Conservation (phyloP, 2,888 invertebrate genomes). For the Troglohyphantes excavatus region DNA sequence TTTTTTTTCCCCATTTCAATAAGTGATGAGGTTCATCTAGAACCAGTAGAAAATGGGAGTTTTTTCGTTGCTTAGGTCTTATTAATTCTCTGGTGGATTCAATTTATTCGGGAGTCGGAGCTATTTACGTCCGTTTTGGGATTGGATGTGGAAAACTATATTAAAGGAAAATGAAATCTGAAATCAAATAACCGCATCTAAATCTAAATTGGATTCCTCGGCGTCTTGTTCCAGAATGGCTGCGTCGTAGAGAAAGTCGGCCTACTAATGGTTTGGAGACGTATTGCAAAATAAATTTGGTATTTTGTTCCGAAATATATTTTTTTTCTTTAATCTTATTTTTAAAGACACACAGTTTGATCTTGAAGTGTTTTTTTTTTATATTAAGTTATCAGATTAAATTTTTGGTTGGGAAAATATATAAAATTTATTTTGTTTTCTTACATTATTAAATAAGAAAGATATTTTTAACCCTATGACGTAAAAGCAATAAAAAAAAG, state of each 20-base stretch:
- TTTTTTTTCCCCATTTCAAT: conserved; percentile 23
- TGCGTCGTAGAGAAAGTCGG: too few species aligned
- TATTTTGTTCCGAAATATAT: too few species aligned
- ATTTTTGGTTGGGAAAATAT: too few species aligned
- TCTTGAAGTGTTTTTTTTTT: too few species aligned
- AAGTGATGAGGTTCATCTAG: conserved; percentile 30
- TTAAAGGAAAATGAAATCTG: background rate
- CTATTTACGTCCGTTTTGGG: background rate
- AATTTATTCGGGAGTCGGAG: conserved; percentile 5
- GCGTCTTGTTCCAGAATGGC: background rate
- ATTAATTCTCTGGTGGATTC: background rate
- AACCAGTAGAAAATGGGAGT: background rate
- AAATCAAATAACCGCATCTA: conserved; percentile 9
- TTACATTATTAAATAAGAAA: background rate
- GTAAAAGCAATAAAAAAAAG: conserved; percentile 21
- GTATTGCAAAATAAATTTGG: too few species aligned
- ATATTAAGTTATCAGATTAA: too few species aligned
- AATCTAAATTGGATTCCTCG: background rate
- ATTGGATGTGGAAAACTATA: background rate
- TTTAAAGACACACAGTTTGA: too few species aligned
- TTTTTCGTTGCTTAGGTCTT: background rate
- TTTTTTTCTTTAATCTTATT: too few species aligned
- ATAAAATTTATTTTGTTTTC: too few species aligned
- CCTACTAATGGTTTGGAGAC: too few species aligned
- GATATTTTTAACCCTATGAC: too few species aligned